Percentiles rank a stretch among this genome's conserved stretches.
These are phyloP conservation scores for Operophtera brumata DNA, from an alignment of 2,888 invertebrate genomes.

Conservation along the genomic window DNA sequence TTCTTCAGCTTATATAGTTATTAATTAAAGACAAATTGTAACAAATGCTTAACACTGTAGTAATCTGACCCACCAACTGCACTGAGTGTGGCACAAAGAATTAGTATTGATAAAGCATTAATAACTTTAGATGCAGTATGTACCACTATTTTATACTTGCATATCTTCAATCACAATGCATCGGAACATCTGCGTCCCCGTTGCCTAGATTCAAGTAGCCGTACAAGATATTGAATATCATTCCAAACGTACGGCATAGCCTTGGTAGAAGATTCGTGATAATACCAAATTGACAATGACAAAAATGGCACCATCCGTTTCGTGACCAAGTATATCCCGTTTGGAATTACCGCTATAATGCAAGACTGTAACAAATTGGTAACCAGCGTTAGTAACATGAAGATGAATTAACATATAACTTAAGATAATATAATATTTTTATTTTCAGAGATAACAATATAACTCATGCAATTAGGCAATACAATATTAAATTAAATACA, in stretches of 20 bases:
- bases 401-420: conserved; percentile 6
- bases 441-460: no score
- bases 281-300: conserved; percentile 51
- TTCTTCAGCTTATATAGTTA: no score
- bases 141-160: neutral
- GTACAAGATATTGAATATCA: conserved; percentile 30
- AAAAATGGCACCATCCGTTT: conserved; percentile 60
- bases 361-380: conserved; percentile 45
- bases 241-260: conserved; percentile 31
- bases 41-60: no score
- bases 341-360: conserved; percentile 51
- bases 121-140: conserved; percentile 22
- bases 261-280: conserved; percentile 47
- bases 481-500: no score
- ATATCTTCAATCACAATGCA: conserved; percentile 16
- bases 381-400: conserved; percentile 21
- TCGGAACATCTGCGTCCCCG: conserved; percentile 45
- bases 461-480: no score
- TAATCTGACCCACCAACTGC: neutral
- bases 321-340: conserved; percentile 61
- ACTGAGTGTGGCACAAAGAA: neutral
- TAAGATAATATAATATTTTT: no score
- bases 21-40: no score
- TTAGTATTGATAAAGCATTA: conserved; percentile 7
- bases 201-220: conserved; percentile 38